These are phyloP conservation scores for Dendrocincla tyrannina DNA, from an alignment of 2,797 vertebrate species.

Conservation along the genomic window DNA sequence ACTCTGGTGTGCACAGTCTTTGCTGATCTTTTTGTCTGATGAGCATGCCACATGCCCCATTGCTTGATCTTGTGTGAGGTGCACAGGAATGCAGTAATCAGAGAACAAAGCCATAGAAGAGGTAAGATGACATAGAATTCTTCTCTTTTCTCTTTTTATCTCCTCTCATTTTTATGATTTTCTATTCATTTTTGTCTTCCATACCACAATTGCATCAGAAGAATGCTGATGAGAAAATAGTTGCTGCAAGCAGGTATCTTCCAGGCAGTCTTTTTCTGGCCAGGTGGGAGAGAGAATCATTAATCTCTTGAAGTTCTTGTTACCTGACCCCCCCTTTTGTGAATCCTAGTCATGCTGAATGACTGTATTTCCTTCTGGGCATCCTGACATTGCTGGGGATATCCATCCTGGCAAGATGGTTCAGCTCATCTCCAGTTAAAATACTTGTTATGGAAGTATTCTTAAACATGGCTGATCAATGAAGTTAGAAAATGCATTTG, in stretches of 20 bases:
- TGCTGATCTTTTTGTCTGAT: background rate
- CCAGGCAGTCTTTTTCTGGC: background rate
- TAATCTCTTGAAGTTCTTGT: background rate
- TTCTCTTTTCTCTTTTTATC: background rate
- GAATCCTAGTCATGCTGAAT: background rate
- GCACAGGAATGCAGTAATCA: background rate
- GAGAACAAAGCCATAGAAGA: background rate
- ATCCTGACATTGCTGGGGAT: background rate
- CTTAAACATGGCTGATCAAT: slow-evolving; percentile 76
- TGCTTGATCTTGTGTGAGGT: background rate
- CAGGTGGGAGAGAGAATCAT: background rate
- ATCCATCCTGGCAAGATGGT: background rate
- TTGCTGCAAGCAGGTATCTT: background rate
- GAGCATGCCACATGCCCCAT: background rate
- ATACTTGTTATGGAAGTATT: slow-evolving; percentile 69
- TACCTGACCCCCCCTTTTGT: background rate
- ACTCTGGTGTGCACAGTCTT: background rate
- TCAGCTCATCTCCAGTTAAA: slow-evolving; percentile 71
- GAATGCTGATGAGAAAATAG: background rate
- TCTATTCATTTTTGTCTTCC: background rate
- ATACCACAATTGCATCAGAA: background rate
- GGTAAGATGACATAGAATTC: background rate
- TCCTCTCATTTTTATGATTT: background rate
- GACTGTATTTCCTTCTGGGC: background rate
- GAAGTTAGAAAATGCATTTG: slow-evolving; percentile 78